A percentile compares a stretch with the other conserved stretches of the same genome.
Evolutionary conservation across 2,113 vertebrate species (phyloP).

Genomic region (Halcyon malimbica): DNA sequence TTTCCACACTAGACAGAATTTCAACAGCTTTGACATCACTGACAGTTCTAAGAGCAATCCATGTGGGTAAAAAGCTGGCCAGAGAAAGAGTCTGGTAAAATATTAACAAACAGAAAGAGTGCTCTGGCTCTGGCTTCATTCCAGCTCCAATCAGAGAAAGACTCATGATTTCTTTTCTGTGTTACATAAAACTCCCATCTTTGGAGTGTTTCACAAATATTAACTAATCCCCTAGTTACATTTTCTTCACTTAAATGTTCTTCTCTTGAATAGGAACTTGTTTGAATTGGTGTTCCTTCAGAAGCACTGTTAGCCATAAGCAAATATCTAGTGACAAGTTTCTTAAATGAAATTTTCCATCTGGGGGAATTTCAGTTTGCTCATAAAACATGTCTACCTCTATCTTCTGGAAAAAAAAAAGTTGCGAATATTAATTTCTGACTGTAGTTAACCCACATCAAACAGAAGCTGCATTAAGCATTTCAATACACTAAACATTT

Average conservation of each 20-base stretch:
- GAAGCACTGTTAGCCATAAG: neutral
- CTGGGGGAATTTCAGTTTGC: neutral
- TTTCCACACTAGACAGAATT: constrained; percentile 71
- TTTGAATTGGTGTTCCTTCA: constrained; percentile 38
- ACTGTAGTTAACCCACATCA: neutral
- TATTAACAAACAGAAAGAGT: constrained; percentile 55
- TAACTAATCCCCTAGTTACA: constrained; percentile 51
- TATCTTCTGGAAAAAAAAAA: neutral
- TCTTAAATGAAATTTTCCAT: neutral
- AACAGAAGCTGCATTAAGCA: neutral
- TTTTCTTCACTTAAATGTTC: constrained; percentile 25
- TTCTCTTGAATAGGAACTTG: constrained; percentile 1
- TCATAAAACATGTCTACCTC: neutral
- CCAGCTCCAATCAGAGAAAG: neutral
- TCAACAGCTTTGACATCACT: constrained; percentile 73
- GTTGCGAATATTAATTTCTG: neutral
- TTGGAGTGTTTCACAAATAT: constrained; percentile 71
- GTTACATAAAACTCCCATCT: constrained; percentile 55
- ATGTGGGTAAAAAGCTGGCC: constrained; percentile 68
- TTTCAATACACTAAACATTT: neutral
- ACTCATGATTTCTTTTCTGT: neutral
- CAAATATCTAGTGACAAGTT: neutral
- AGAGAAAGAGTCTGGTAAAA: constrained; percentile 58
- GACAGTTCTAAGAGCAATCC: constrained; percentile 64
- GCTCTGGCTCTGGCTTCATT: neutral